Evolutionary conservation across 1,140 invertebrate genomes (phyloP), one percentile per base, ranked within the genome.

Genomic region (Leguminivora glycinivorella): DNA sequence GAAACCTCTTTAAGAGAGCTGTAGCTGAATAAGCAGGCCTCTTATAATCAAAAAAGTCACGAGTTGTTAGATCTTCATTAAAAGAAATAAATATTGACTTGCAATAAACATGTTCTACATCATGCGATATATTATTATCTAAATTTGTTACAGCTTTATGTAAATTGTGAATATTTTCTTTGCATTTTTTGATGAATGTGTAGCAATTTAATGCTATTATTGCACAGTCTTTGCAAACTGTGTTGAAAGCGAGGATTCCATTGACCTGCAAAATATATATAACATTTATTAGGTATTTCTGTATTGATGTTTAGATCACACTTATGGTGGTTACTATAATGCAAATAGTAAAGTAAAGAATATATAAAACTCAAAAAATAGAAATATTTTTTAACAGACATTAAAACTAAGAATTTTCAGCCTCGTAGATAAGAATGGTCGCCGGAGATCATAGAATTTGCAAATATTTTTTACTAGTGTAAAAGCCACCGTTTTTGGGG

Each of bases 1-100:
- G 10, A 19, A 63, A 63, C 22, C 58, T 34, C n/a, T 63, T 63
- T 22, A 63, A 29, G 24, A 29, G 9, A 19, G 26, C 58, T 17
- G 58, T n/a, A 2, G 25, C 26, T 34, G 29, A 29, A 17, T 26
- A 2, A 2, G 17, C 25, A 31, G 58, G 29, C 7, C 58, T 22
- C n/a, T 63, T 63, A 31, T 29, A 63, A 31, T 63, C 58, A 19
- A 29, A 34, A 29, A 31, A 63, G 1, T 63, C 25, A 31, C 9
- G 26, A 17, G 58, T 17, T 17, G 25, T 29, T n/a, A 29, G 25
- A 63, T 63, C 26, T 34, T 26, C 5, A 31, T 63, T 12, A 7
- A 63, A 63, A 9, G 25, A n/a, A 29, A 63, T 22, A 63, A 63
- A 63, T 34, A 63, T 1, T 17, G 58, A 63, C 26, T 63, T 63